A percentile compares a stretch with the other conserved stretches of the same genome.
These are phyloP conservation scores for Heteromyza rotundicornis DNA, from an alignment of 2,888 invertebrate genomes.

Conservation along the genomic window DNA sequence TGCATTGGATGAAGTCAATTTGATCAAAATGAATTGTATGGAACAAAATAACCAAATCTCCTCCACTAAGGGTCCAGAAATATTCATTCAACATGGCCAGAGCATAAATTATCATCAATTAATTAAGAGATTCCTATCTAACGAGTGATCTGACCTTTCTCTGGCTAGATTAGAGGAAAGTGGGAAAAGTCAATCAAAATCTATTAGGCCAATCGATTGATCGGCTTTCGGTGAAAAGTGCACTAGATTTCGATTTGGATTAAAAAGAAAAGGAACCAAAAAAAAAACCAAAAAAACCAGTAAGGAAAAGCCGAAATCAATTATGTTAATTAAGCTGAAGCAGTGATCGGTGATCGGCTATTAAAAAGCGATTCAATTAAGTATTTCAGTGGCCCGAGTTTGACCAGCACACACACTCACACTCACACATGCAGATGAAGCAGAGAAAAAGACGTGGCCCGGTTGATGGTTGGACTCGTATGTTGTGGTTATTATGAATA, in stretches of 20 bases:
- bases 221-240: slow-evolving; percentile 15
- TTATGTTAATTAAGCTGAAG: slow-evolving; percentile 51
- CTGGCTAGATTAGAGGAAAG: no score
- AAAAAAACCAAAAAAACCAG: slow-evolving; percentile 14
- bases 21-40: no score
- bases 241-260: neutral
- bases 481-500: no score
- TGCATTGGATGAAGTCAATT: neutral
- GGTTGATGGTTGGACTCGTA: no score
- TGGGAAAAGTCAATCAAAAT: slow-evolving; percentile 36
- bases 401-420: neutral
- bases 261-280: neutral
- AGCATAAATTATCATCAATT: slow-evolving; percentile 41
- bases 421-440: neutral
- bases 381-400: slow-evolving; percentile 4
- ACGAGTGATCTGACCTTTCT: slow-evolving; percentile 2
- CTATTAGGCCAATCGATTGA: slow-evolving; percentile 19
- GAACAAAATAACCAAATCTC: no score
- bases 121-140: slow-evolving; percentile 37
- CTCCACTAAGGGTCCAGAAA: neutral
- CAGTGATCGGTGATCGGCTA: slow-evolving; percentile 6
- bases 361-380: slow-evolving; percentile 52
- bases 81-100: neutral
- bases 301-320: slow-evolving; percentile 41
- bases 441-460: neutral